Percentiles rank a stretch among this genome's conserved stretches.
phyloP scores from a whole-genome alignment of 2,888 invertebrate species.

The Clunio marinus region DNA sequence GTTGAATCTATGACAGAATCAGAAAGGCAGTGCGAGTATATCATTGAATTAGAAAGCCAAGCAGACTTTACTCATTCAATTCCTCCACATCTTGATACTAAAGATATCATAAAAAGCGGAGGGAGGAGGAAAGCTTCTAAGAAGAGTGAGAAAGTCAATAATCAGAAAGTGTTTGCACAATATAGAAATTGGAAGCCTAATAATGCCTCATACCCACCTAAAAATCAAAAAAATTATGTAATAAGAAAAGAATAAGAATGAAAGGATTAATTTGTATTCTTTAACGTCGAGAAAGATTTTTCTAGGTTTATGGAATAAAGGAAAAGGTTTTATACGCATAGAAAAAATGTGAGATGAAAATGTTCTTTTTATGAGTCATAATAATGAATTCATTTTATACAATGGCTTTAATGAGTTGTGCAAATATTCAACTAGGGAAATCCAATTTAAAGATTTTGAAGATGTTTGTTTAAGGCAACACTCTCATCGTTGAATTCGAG shows the following conservation, averaged over 20 bases:
- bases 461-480: no score
- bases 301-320: background rate
- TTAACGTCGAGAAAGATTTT: background rate
- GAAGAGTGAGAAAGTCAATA: background rate
- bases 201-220: background rate
- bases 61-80: no score
- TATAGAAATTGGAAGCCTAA: background rate
- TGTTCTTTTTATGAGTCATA: background rate
- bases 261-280: constrained; percentile 12
- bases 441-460: background rate
- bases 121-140: background rate
- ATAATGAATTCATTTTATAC: background rate
- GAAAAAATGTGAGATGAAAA: background rate
- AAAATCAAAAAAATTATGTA: background rate
- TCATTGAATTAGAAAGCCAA: no score
- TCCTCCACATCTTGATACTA: background rate
- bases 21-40: no score
- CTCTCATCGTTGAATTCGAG: no score
- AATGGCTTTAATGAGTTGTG: background rate
- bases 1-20: background rate
- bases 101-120: background rate
- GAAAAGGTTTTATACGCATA: background rate
- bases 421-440: background rate
- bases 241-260: background rate
- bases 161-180: background rate